These are phyloP conservation scores for Dicyrtoma fusca DNA, from an alignment of 2,888 invertebrate species.

Conservation along the genomic window DNA sequence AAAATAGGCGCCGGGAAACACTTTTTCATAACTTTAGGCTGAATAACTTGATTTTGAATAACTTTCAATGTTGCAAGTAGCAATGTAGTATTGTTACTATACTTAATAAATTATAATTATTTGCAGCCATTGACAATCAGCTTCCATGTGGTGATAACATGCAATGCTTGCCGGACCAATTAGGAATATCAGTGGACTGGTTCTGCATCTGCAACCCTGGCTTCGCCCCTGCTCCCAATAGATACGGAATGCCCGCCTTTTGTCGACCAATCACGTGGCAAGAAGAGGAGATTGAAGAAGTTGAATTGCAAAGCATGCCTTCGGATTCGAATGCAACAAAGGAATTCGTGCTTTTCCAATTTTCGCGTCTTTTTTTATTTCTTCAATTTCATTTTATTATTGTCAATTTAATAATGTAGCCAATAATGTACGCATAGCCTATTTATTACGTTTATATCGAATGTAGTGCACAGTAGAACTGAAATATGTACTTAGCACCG, in stretches of 20 bases:
- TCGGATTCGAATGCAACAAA: too few relatives aligned
- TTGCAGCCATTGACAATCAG: not conserved
- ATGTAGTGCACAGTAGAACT: too few relatives aligned
- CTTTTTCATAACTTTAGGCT: not conserved
- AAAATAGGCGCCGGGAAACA: not conserved
- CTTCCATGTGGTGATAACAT: slow-evolving; percentile 6
- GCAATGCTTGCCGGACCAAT: not conserved
- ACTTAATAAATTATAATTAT: not conserved
- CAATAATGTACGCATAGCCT: too few relatives aligned
- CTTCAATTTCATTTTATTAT: too few relatives aligned
- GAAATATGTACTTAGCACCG: too few relatives aligned
- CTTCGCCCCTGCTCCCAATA: slow-evolving; percentile 2
- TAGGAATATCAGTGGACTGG: not conserved
- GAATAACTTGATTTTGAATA: not conserved
- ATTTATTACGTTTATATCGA: too few relatives aligned
- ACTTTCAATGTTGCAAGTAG: not conserved
- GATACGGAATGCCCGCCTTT: slow-evolving; percentile 2
- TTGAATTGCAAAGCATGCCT: too few relatives aligned
- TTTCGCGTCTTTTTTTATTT: too few relatives aligned
- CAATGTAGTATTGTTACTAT: too few relatives aligned
- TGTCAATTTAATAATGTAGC: too few relatives aligned
- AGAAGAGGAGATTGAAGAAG: too few relatives aligned
- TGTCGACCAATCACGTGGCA: not conserved
- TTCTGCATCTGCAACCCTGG: not conserved
- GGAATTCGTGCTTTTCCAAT: too few relatives aligned